phyloP scores from a whole-genome alignment of 2,888 invertebrate genomes.

The Ptychoptera contaminata region DNA sequence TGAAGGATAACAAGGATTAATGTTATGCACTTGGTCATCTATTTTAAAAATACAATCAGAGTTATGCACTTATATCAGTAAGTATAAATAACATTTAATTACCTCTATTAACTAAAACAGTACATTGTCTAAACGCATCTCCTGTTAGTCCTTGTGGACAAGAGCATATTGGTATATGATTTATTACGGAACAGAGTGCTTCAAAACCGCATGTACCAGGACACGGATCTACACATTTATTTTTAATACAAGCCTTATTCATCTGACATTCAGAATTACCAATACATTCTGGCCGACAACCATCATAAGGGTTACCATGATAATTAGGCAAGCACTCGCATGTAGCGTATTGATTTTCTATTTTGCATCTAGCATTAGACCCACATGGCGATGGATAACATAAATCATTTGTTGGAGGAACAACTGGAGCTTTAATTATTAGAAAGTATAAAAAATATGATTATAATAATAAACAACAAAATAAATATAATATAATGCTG shows the following conservation, averaged over 20 bases:
- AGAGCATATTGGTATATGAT: slow-evolving; percentile 49
- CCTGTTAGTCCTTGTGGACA: slow-evolving; percentile 47
- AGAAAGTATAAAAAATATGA: too few relatives aligned
- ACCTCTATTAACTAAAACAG: slow-evolving; percentile 11
- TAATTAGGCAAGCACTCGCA: slow-evolving; percentile 46
- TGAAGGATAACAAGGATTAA: slow-evolving; percentile 46
- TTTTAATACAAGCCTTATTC: slow-evolving; percentile 64
- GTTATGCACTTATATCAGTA: too few relatives aligned
- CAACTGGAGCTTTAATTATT: slow-evolving; percentile 17
- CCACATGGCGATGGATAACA: slow-evolving; percentile 60
- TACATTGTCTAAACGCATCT: slow-evolving; percentile 42
- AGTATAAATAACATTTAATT: too few relatives aligned
- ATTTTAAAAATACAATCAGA: too few relatives aligned
- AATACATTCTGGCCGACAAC: slow-evolving; percentile 70
- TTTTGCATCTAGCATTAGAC: slow-evolving; percentile 48
- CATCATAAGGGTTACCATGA: slow-evolving; percentile 59
- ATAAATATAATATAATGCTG: too few relatives aligned
- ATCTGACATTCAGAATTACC: slow-evolving; percentile 75
- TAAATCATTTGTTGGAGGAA: slow-evolving; percentile 35
- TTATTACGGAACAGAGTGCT: slow-evolving; percentile 58
- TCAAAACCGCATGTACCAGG: slow-evolving; percentile 68
- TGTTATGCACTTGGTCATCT: slow-evolving; percentile 16
- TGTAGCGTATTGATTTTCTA: slow-evolving; percentile 37
- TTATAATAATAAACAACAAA: too few relatives aligned
- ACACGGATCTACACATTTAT: slow-evolving; percentile 72